Percentiles rank a stretch among this genome's conserved stretches.
These are phyloP conservation scores for Agrypnus murinus DNA, from an alignment of 2,888 invertebrate genomes.

Conservation along the genomic window DNA sequence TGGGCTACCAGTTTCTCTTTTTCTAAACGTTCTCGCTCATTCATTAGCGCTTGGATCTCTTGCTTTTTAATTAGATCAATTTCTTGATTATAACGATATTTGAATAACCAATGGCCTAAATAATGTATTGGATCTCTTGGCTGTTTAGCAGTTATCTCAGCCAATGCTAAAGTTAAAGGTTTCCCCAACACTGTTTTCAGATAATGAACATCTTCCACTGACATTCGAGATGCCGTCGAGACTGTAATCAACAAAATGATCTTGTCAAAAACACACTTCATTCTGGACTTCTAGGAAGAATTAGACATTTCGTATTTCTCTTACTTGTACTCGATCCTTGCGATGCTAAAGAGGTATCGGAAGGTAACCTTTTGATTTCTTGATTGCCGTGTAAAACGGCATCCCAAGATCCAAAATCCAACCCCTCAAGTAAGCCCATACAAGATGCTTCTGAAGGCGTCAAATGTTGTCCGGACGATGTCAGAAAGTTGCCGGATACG, in stretches of 20 bases:
- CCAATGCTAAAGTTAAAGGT: slow-evolving; percentile 69
- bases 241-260: background rate
- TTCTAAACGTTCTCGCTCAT: slow-evolving; percentile 64
- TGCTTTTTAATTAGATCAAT: slow-evolving; percentile 62
- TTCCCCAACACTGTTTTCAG: slow-evolving; percentile 66
- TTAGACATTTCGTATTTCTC: too few relatives aligned
- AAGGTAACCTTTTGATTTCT: too few relatives aligned
- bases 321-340: slow-evolving; percentile 13
- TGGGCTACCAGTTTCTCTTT: slow-evolving; percentile 66
- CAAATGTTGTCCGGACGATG: slow-evolving; percentile 62
- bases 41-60: slow-evolving; percentile 65
- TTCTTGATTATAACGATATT: slow-evolving; percentile 71
- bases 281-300: too few relatives aligned
- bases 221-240: slow-evolving; percentile 51
- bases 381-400: background rate
- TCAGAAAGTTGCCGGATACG: slow-evolving; percentile 63
- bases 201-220: slow-evolving; percentile 66
- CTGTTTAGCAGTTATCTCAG: slow-evolving; percentile 70
- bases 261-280: too few relatives aligned
- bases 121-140: slow-evolving; percentile 72
- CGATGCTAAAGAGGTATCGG: background rate
- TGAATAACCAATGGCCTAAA: slow-evolving; percentile 72
- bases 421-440: slow-evolving; percentile 63
- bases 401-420: slow-evolving; percentile 54
- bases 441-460: slow-evolving; percentile 64